These are phyloP conservation scores for Drosophila watanabei DNA, from an alignment of 1,140 invertebrate species.

Conservation along the genomic window DNA sequence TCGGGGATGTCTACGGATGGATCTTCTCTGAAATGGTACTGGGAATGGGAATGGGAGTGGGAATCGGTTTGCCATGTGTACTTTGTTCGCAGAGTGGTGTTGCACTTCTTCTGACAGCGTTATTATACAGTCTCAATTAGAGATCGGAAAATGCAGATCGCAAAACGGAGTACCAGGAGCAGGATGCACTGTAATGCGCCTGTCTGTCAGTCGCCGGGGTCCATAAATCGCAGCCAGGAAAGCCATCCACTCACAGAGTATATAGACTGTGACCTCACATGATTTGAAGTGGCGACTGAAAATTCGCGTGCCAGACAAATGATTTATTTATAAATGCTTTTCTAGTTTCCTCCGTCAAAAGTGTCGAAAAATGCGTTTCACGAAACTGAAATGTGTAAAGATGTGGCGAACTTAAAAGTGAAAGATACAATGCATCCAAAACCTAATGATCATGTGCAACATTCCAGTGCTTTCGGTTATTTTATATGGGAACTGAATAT, in stretches of 20 bases:
- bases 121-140: constrained; percentile 76
- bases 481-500: not conserved
- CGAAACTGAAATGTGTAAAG: constrained; percentile 27
- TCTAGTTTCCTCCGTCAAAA: constrained; percentile 50
- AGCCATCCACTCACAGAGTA: constrained; percentile 28
- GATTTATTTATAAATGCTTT: constrained; percentile 76
- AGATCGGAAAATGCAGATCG: constrained; percentile 5
- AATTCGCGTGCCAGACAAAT: constrained; percentile 76
- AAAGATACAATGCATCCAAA: constrained; percentile 6
- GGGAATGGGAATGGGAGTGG: not conserved
- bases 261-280: constrained; percentile 36
- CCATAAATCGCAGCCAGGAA: constrained; percentile 58
- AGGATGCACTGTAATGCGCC: constrained; percentile 48
- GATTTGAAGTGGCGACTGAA: constrained; percentile 40
- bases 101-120: constrained; percentile 59
- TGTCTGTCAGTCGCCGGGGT: constrained; percentile 64
- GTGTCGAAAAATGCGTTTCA: constrained; percentile 60
- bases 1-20: constrained; percentile 28
- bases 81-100: constrained; percentile 31
- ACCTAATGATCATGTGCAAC: not conserved
- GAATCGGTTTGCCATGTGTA: constrained; percentile 60
- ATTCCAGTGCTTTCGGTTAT: not conserved
- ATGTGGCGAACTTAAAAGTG: constrained; percentile 8
- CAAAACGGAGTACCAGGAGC: constrained; percentile 20
- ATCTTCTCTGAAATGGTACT: constrained; percentile 33